Conservation (phyloP, 2,888 invertebrate species). For the Cremastobaeus sp. region DNA sequence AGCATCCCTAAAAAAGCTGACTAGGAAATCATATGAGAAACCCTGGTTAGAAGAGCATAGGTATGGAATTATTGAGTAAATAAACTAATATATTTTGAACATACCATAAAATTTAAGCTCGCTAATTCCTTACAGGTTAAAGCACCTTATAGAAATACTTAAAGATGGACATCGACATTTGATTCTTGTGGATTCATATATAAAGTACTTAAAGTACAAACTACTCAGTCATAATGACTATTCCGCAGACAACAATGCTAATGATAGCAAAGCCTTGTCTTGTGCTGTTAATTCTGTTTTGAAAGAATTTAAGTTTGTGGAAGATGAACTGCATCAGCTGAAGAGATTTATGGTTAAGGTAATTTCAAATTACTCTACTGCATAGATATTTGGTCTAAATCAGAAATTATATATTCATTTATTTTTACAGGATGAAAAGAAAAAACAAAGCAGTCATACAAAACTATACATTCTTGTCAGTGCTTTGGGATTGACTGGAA, state of each 20-base stretch:
- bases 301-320: constrained; percentile 29
- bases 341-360: constrained; percentile 26
- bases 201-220: constrained; percentile 23
- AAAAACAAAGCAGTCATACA: neutral
- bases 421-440: constrained; percentile 9
- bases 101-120: constrained; percentile 36
- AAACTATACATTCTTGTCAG: constrained; percentile 27
- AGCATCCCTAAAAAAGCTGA: constrained; percentile 12
- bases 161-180: constrained; percentile 33
- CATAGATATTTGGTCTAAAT: neutral
- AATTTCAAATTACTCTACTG: constrained; percentile 3
- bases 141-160: constrained; percentile 34
- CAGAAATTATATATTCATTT: neutral
- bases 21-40: constrained; percentile 4
- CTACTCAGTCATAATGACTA: constrained; percentile 22
- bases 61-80: constrained; percentile 65
- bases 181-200: constrained; percentile 24
- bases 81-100: constrained; percentile 18
- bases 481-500: constrained; percentile 46
- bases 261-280: constrained; percentile 32
- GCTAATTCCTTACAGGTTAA: constrained; percentile 50
- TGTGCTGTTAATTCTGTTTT: constrained; percentile 21
- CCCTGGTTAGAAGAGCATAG: constrained; percentile 78
- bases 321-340: constrained; percentile 21
- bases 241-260: constrained; percentile 22